Percentiles rank a stretch among this genome's conserved stretches.
Evolutionary conservation across 23 tunicate species (phyloP).

Genomic region (Pegea sp.): DNA sequence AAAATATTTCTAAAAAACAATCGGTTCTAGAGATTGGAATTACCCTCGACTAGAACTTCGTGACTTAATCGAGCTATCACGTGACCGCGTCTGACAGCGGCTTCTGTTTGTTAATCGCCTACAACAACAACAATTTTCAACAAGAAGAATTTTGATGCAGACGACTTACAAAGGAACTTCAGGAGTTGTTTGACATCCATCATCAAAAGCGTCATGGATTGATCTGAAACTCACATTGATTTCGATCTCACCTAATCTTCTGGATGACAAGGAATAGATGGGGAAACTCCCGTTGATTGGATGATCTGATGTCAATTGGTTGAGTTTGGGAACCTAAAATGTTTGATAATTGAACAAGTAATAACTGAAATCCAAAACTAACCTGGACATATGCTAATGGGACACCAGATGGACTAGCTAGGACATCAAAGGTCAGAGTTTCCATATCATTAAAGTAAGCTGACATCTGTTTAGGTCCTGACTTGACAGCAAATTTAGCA

Average conservation of each 20-base stretch:
- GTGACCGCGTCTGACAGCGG: too few relatives aligned
- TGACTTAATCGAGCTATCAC: too few relatives aligned
- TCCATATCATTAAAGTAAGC: constrained; percentile 88
- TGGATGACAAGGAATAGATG: constrained; percentile 47
- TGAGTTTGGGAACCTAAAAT: constrained; percentile 35
- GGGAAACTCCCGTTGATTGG: constrained; percentile 72
- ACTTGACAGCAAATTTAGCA: constrained; percentile 56
- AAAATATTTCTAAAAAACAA: too few relatives aligned
- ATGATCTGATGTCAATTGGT: constrained; percentile 20
- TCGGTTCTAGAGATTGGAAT: too few relatives aligned
- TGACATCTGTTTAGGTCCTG: constrained; percentile 75
- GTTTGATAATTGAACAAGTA: background rate
- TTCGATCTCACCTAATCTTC: constrained; percentile 62
- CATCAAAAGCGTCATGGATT: constrained; percentile 34
- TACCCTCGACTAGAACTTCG: too few relatives aligned
- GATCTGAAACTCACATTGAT: constrained; percentile 38
- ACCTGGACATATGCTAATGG: constrained; percentile 73
- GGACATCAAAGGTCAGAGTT: constrained; percentile 37
- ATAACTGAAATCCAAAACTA: background rate
- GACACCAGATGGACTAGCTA: constrained; percentile 54
- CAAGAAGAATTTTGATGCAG: too few relatives aligned
- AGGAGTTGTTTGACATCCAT: too few relatives aligned
- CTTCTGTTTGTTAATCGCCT: too few relatives aligned
- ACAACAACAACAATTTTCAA: too few relatives aligned
- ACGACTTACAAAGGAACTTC: too few relatives aligned